Percentiles rank a stretch among this genome's conserved stretches.
Conservation (phyloP, 37 sponge, comb jelly and placozoan genomes). For the Axinella damicornis region DNA sequence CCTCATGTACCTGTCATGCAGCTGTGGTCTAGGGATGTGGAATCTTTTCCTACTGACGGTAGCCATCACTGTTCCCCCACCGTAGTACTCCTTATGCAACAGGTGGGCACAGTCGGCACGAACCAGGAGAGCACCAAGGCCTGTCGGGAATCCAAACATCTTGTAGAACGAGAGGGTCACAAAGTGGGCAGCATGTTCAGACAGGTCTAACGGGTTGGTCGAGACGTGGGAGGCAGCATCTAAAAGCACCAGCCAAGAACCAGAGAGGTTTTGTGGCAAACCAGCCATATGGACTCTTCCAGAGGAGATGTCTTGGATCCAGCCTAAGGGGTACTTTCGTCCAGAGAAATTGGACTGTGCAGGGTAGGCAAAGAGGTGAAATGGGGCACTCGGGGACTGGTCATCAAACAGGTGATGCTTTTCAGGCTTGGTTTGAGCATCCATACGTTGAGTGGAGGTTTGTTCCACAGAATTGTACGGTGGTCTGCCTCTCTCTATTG, state of each 20-base stretch:
- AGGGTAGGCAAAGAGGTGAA: constrained; percentile 89
- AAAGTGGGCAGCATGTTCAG: constrained; percentile 76
- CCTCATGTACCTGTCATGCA: constrained; percentile 83
- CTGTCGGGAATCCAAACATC: constrained; percentile 96
- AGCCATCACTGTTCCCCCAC: constrained; percentile 90
- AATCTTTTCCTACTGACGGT: constrained; percentile 60
- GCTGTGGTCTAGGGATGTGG: constrained; percentile 44
- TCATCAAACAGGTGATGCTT: not conserved
- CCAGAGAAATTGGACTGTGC: constrained; percentile 95
- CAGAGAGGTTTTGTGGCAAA: not conserved
- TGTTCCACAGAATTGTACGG: too few species aligned
- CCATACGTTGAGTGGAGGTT: too few species aligned
- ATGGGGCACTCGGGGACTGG: not conserved
- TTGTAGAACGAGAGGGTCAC: constrained; percentile 95
- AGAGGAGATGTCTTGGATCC: constrained; percentile 47
- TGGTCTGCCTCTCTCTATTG: not conserved
- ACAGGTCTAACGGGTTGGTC: constrained; percentile 82
- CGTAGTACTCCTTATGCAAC: constrained; percentile 79
- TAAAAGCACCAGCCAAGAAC: constrained; percentile 67
- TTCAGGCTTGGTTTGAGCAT: too few species aligned
- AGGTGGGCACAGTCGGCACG: constrained; percentile 54
- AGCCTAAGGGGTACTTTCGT: constrained; percentile 84
- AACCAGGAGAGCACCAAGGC: constrained; percentile 91
- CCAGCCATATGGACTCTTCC: constrained; percentile 4
- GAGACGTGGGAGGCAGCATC: constrained; percentile 86